Conservation (phyloP, 2,113 vertebrate species). For the Oxyura jamaicensis region DNA sequence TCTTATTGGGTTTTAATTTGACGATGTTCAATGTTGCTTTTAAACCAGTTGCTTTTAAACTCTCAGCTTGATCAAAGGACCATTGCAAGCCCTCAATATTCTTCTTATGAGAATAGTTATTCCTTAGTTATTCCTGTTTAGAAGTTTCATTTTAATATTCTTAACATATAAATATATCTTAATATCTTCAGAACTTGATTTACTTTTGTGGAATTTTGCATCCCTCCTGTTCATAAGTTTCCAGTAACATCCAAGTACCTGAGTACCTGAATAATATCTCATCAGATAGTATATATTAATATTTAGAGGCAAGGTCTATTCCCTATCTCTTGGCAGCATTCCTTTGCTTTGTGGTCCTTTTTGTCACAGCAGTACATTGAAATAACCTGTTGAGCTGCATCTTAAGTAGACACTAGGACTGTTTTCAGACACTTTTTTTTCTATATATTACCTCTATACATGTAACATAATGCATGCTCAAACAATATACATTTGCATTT, state of each 20-base stretch:
- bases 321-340: neutral
- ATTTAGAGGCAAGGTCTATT: neutral
- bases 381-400: neutral
- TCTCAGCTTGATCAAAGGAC: neutral
- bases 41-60: neutral
- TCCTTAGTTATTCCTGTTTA: neutral
- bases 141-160: neutral
- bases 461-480: neutral
- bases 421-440: neutral
- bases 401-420: neutral
- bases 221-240: neutral
- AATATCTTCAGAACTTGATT: neutral
- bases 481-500: neutral
- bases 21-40: neutral
- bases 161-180: neutral
- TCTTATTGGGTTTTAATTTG: neutral
- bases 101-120: neutral
- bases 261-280: neutral
- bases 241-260: neutral
- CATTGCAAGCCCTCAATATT: neutral
- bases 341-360: neutral
- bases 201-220: neutral
- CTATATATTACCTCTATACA: fast-evolving
- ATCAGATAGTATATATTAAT: neutral
- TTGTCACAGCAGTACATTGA: neutral